Percentiles rank a stretch among this genome's conserved stretches.
These are phyloP conservation scores for Aldrovandia affinis DNA, from an alignment of 2,797 vertebrate genomes.

Conservation along the genomic window DNA sequence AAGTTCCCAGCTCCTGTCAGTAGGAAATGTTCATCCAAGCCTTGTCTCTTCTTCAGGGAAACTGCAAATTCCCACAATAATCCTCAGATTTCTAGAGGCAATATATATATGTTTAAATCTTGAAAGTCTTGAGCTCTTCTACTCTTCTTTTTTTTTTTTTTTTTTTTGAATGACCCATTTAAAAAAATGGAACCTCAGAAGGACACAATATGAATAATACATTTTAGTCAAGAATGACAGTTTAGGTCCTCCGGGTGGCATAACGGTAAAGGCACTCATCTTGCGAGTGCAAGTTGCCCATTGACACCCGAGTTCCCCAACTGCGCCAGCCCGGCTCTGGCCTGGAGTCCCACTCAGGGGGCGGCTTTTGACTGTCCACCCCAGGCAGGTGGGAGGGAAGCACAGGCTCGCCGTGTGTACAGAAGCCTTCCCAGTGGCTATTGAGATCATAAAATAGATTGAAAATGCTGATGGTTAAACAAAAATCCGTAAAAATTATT, in stretches of 20 bases:
- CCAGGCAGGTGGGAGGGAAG: no score
- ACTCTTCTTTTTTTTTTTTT: background rate
- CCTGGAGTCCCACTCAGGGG: no score
- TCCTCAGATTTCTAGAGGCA: background rate
- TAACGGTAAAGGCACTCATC: no score
- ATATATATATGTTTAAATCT: background rate
- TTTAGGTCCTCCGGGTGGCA: background rate
- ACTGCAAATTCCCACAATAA: background rate
- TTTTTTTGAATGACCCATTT: background rate
- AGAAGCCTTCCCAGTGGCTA: no score
- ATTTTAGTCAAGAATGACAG: background rate
- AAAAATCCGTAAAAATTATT: no score
- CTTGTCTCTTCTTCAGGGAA: background rate
- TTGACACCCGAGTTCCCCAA: no score
- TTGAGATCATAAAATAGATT: no score
- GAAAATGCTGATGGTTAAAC: no score
- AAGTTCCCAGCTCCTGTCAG: background rate
- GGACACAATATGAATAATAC: background rate
- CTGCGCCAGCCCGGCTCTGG: no score
- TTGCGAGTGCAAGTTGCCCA: no score
- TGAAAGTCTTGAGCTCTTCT: background rate
- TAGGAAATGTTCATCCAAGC: background rate
- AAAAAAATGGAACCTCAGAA: background rate
- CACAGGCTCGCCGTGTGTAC: no score
- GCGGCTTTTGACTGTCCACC: no score